Base-by-base conservation (phyloP, 2,888 invertebrate genomes). In the Epirrhoe tristata region DNA sequence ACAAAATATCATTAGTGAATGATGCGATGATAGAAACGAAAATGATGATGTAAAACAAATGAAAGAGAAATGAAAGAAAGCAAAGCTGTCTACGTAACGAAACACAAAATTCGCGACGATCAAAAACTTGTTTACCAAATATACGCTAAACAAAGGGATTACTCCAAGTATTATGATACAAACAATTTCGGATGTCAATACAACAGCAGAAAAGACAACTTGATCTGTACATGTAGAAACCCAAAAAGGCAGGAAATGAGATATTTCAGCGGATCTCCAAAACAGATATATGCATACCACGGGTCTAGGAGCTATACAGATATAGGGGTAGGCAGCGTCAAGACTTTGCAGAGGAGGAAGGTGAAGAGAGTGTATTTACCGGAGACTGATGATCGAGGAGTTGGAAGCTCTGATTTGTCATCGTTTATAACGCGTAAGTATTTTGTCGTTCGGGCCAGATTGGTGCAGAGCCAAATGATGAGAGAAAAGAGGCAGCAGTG, bases 331-430 rank as follows among this genome's bases (percentile, higher is more conserved):
- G 88, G 89, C 0, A 86, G 81, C 57, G 76, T 90, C 0, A 89
- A 84, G 54, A 72, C 83, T 0, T 63, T 85, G 2, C 82, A 80
- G 12, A 82, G 77, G 66, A 87, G 79, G 56, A 86, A 78, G 66
- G 82, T 88, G 0, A 85, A 76, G 24, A 82, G 75, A 62, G 74
- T 91, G 8, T 87, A 91, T 64, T 64, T 88, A n/a, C 89, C 88
- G 0, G 86, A 87, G 36, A 88, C 85, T 0, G 79, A 81, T 34
- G 86, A 90, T 7, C 79, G 76, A 36, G 88, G 85, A 0, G 85
- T 88, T 1, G 91, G 90, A 0, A 84, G 83, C 66, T 80, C 81
- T 0, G 81, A 85, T 57, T 62, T 84, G 4, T 76, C 81, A 0
- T 66, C 79, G 0, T 79, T 72, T 60, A 57, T 80, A 12, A 70